Base-by-base conservation (phyloP, 1,140 invertebrate genomes). In the Musca domestica region DNA sequence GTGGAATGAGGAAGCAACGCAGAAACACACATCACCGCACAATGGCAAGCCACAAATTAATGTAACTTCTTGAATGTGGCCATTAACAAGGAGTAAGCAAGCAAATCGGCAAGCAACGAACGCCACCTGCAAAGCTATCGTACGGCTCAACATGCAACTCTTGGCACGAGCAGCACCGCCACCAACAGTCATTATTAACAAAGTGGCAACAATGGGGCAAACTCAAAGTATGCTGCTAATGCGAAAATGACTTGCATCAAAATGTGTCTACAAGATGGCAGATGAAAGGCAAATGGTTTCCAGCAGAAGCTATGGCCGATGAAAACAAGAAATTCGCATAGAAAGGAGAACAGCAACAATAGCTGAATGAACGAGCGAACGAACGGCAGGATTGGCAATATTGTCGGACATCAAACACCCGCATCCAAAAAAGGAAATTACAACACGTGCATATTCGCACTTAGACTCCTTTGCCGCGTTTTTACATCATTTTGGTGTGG, bases 191-290 rank as follows among this genome's bases (percentile, higher is more conserved):
- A 49, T 49, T 48, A 64, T 68, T 47, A 54, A 47, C 46, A 63
- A 52, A 68, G 67, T 64, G 30, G 56, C 61, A 51, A 48, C 67
- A 64, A 68, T 63, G 63, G 49, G 27, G n/a, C n/a, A 30, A 61
- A 61, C 56, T 61, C 34, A n/a, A 27, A 61, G 56, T 17, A 61
- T 34, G 56, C n/a, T 64, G 64, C 52, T 69, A 69, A 69, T 69
- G 68, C 64, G 68, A 69, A 65, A 66, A 69, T 69, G 68, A 69
- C 68, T 69, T 66, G 64, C 68, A 69, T 66, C 64, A 63, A 69
- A 48, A 47, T 64, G 63, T 48, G 34, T 64, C 52, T 52, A 64
- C 67, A 64, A 30, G 17, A 51, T 23, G 41, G 56, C 30, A 56
- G 47, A 66, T 34, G 65, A 56, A 56, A 23, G 56, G 23, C 10